Evolutionary conservation across 1,140 invertebrate species (phyloP).

Genomic region (Drosophila melanogaster): Release_6_plus_ISO1_MT NC_004354.4:8673501-8674000

Average conservation of each 20-base stretch:
- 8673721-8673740: conserved; percentile 50
- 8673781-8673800: conserved; percentile 7
- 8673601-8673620: conserved; percentile 23
- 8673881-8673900: conserved; percentile 80
- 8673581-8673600: conserved; percentile 18
- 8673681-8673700: conserved; percentile 15
- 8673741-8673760: conserved; percentile 53
- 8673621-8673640: conserved; percentile 11
- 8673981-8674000: conserved; percentile 16
- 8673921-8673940: conserved; percentile 52
- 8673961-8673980: conserved; percentile 13
- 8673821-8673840: not conserved
- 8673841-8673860: conserved; percentile 1
- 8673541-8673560: no score
- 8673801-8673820: not conserved
- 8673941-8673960: not conserved
- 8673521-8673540: no score
- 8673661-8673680: conserved; percentile 38
- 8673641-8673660: conserved; percentile 33
- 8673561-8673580: conserved; percentile 26
- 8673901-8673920: conserved; percentile 68
- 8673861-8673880: conserved; percentile 77
- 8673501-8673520: no score
- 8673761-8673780: conserved; percentile 30
- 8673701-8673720: conserved; percentile 13